Conservation (phyloP, 2,888 invertebrate genomes). For the Caenorhabditis sp. region DNA sequence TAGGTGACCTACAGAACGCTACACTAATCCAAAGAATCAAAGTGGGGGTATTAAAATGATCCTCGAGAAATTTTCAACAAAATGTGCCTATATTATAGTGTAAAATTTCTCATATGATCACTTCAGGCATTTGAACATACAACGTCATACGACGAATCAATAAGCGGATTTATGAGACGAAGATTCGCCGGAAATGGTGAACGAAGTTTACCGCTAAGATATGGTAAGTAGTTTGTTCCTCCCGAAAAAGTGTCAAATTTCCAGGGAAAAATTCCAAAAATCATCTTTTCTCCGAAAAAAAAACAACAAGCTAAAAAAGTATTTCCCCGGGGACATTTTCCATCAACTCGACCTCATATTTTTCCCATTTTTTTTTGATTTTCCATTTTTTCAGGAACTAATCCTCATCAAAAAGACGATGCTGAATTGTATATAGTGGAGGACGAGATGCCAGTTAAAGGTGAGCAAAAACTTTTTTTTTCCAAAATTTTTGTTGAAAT, state of each 20-base stretch:
- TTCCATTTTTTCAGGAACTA: slow-evolving; percentile 79
- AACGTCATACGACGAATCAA: slow-evolving; percentile 89
- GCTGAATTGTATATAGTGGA: slow-evolving; percentile 64
- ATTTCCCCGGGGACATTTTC: neutral
- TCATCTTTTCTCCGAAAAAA: neutral
- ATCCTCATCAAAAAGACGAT: slow-evolving; percentile 83
- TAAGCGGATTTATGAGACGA: slow-evolving; percentile 92
- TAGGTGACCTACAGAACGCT: neutral
- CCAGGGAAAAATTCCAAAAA: neutral
- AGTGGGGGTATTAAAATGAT: neutral
- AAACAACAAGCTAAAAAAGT: neutral
- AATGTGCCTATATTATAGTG: neutral
- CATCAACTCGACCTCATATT: neutral
- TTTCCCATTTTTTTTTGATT: slow-evolving; percentile 2
- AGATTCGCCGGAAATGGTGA: slow-evolving; percentile 78
- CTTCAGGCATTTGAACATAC: slow-evolving; percentile 94
- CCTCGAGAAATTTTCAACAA: neutral
- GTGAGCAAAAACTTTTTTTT: slow-evolving; percentile 67
- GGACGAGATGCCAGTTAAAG: slow-evolving; percentile 80
- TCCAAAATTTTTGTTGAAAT: neutral
- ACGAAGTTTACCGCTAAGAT: slow-evolving; percentile 72
- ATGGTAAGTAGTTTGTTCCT: slow-evolving; percentile 75
- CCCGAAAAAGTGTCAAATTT: neutral
- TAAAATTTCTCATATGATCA: too few species aligned
- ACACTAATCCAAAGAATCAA: neutral